These are phyloP conservation scores for Noctua pronuba DNA, from an alignment of 2,888 invertebrate genomes.

Conservation along the genomic window DNA sequence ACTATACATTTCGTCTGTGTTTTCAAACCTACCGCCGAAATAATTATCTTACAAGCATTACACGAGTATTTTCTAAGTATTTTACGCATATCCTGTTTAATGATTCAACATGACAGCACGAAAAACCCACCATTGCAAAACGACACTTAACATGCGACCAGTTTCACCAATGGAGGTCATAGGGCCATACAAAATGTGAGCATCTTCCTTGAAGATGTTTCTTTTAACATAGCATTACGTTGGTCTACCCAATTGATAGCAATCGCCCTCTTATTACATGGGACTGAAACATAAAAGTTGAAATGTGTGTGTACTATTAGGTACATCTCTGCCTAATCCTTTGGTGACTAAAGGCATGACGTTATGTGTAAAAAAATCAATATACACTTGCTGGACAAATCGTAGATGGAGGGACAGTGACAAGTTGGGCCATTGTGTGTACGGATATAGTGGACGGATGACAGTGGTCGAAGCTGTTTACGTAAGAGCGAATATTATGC, in stretches of 20 bases:
- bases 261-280: neutral
- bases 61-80: slow-evolving; percentile 21
- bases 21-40: neutral
- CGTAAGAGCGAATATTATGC: slow-evolving; percentile 55
- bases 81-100: slow-evolving; percentile 50
- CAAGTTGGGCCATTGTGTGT: slow-evolving; percentile 22
- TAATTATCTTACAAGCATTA: neutral
- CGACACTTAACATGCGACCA: slow-evolving; percentile 33
- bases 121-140: slow-evolving; percentile 54
- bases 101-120: slow-evolving; percentile 44
- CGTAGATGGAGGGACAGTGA: slow-evolving; percentile 18
- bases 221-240: slow-evolving; percentile 7
- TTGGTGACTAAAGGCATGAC: neutral
- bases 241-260: neutral
- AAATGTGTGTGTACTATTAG: neutral
- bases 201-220: slow-evolving; percentile 51
- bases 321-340: neutral
- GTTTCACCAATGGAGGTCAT: slow-evolving; percentile 58
- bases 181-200: slow-evolving; percentile 36
- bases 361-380: neutral
- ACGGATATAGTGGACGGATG: slow-evolving; percentile 41
- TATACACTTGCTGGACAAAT: neutral
- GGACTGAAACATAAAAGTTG: neutral
- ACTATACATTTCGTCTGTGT: neutral
- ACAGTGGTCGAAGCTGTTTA: slow-evolving; percentile 45